Evolutionary conservation across 2,888 invertebrate species (phyloP).

Genomic region (Mongoloraphidia duomilia): DNA sequence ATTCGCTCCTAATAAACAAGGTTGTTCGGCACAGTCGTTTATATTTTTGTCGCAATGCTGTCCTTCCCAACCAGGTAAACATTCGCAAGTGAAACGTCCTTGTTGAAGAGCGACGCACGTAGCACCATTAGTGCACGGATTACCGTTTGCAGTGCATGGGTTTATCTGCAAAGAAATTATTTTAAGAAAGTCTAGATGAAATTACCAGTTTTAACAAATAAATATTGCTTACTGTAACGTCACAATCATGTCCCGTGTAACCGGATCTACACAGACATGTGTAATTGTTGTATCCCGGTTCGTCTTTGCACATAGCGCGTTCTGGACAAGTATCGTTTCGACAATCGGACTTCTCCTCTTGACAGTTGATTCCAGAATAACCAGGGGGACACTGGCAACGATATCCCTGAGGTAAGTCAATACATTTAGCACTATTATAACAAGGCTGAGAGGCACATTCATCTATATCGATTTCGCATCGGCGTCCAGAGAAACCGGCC

Average conservation of each 20-base stretch:
- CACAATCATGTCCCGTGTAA: slow-evolving; percentile 85
- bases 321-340: slow-evolving; percentile 83
- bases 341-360: slow-evolving; percentile 84
- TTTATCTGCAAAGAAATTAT: slow-evolving; percentile 48
- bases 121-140: slow-evolving; percentile 83
- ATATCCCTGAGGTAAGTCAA: slow-evolving; percentile 85
- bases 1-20: slow-evolving; percentile 77
- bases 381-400: slow-evolving; percentile 77
- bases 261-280: slow-evolving; percentile 90
- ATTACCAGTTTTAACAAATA: neutral
- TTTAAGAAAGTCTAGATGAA: neutral
- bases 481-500: slow-evolving; percentile 83
- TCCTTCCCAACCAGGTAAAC: slow-evolving; percentile 94
- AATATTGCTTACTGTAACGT: slow-evolving; percentile 53
- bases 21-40: slow-evolving; percentile 86
- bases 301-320: slow-evolving; percentile 94
- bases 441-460: slow-evolving; percentile 92
- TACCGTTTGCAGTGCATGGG: slow-evolving; percentile 78
- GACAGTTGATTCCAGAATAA: slow-evolving; percentile 86
- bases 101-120: slow-evolving; percentile 80
- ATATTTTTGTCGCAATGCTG: slow-evolving; percentile 86
- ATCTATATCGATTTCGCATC: slow-evolving; percentile 89
- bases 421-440: slow-evolving; percentile 83
- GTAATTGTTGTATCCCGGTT: slow-evolving; percentile 74
- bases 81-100: slow-evolving; percentile 88